Conservation (phyloP, 2,113 vertebrate species). For the Arenaria interpres region DNA sequence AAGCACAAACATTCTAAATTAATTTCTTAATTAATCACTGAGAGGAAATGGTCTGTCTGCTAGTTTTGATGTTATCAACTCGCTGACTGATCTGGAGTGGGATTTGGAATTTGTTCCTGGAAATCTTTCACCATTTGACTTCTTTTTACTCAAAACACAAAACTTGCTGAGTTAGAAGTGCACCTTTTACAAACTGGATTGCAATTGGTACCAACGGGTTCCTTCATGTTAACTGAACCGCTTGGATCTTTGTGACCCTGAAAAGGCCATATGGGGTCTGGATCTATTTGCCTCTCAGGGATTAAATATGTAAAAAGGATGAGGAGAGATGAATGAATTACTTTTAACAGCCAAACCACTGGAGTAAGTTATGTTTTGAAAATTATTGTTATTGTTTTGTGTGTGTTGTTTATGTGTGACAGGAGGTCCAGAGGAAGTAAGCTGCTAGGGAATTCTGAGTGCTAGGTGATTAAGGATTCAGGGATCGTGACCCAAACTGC, state of each 20-base stretch:
- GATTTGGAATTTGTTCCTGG: background rate
- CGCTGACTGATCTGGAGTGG: background rate
- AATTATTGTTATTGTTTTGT: background rate
- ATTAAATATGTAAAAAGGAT: background rate
- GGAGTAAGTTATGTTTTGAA: background rate
- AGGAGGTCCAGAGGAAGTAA: background rate
- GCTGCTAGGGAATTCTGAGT: background rate
- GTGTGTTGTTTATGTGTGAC: background rate
- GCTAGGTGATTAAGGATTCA: background rate
- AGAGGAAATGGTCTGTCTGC: background rate
- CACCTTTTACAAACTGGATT: background rate
- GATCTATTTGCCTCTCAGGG: background rate
- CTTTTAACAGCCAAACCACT: background rate
- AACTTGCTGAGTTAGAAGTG: background rate
- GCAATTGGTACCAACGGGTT: rapidly evolving
- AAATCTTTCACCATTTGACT: background rate
- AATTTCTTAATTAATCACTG: background rate
- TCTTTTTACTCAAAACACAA: background rate
- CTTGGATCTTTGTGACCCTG: background rate
- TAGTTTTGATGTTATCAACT: background rate
- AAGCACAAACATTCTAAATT: background rate
- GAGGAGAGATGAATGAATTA: background rate
- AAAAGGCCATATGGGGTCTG: background rate
- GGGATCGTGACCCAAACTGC: background rate
- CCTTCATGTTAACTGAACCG: background rate